A percentile compares a stretch with the other conserved stretches of the same genome.
Conservation (phyloP, 2,888 invertebrate species). For the Apodemia duryi region DNA sequence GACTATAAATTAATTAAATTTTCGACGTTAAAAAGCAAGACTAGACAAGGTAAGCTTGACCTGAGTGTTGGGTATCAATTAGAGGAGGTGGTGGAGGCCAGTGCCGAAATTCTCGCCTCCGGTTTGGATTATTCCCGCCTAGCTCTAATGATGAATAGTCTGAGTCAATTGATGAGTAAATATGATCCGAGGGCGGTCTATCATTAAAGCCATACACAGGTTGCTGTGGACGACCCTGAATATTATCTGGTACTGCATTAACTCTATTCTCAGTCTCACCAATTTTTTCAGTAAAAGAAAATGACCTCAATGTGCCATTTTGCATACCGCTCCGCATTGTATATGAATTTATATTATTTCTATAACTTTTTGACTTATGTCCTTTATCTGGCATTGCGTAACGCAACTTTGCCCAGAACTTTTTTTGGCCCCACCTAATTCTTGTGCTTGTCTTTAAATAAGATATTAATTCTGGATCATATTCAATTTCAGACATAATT, state of each 20-base stretch:
- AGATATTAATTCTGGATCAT: conserved; percentile 91
- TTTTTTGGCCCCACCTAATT: conserved; percentile 92
- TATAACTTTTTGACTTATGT: conserved; percentile 79
- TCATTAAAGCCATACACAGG: conserved; percentile 75
- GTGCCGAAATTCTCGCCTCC: conserved; percentile 66
- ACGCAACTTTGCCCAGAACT: conserved; percentile 95
- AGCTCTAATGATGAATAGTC: conserved; percentile 91
- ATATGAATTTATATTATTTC: conserved; percentile 91
- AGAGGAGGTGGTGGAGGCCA: conserved; percentile 71
- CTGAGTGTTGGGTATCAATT: conserved; percentile 65
- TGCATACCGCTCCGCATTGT: conserved; percentile 83
- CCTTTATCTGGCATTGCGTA: conserved; percentile 91
- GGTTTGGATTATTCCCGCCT: conserved; percentile 69
- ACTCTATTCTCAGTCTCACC: conserved; percentile 58
- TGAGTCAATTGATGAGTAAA: conserved; percentile 94
- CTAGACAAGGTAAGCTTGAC: conserved; percentile 76
- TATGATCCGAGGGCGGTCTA: conserved; percentile 91
- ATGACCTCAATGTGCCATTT: conserved; percentile 80
- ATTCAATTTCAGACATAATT: conserved; percentile 88
- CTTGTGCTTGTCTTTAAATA: conserved; percentile 92
- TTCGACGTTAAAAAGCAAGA: conserved; percentile 54
- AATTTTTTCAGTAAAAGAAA: conserved; percentile 78
- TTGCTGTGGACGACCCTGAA: conserved; percentile 56
- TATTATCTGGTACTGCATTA: conserved; percentile 83
- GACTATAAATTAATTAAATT: conserved; percentile 54